A percentile compares a stretch with the other conserved stretches of the same genome.
These are phyloP conservation scores for Melanotaenia duboulayi DNA, from an alignment of 2,113 vertebrate species.

Conservation along the genomic window DNA sequence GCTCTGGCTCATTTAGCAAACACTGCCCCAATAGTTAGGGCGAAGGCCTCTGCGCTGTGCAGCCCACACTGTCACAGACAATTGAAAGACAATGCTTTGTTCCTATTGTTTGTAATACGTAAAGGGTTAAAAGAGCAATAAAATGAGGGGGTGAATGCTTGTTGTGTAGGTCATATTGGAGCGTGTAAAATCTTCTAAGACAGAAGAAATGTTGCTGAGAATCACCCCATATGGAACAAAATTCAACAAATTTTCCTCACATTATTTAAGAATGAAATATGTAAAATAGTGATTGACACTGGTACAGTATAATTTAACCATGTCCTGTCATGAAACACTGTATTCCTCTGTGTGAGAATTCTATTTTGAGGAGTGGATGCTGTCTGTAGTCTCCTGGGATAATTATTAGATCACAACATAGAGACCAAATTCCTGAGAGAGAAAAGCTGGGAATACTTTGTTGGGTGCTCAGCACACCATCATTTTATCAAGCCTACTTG, in stretches of 20 bases:
- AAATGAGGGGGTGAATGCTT: constrained; percentile 41
- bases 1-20: constrained; percentile 75
- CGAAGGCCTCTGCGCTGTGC: constrained; percentile 60
- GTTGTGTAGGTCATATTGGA: constrained; percentile 48
- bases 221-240: neutral
- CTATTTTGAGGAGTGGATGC: constrained; percentile 43
- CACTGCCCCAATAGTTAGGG: constrained; percentile 64
- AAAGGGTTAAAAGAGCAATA: constrained; percentile 51
- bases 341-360: constrained; percentile 51
- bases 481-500: constrained; percentile 20
- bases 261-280: neutral
- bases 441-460: constrained; percentile 20
- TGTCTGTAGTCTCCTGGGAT: constrained; percentile 40
- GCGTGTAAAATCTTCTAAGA: constrained; percentile 25
- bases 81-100: constrained; percentile 70
- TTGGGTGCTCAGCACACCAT: constrained; percentile 41
- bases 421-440: constrained; percentile 64
- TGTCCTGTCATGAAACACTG: constrained; percentile 36
- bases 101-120: constrained; percentile 58
- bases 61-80: constrained; percentile 65
- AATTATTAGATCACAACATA: constrained; percentile 59
- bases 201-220: constrained; percentile 9
- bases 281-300: neutral
- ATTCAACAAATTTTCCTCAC: neutral
- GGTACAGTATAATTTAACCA: constrained; percentile 10